phyloP scores from a whole-genome alignment of 2,888 invertebrate genomes.

The Nesidiocoris tenuis region DNA sequence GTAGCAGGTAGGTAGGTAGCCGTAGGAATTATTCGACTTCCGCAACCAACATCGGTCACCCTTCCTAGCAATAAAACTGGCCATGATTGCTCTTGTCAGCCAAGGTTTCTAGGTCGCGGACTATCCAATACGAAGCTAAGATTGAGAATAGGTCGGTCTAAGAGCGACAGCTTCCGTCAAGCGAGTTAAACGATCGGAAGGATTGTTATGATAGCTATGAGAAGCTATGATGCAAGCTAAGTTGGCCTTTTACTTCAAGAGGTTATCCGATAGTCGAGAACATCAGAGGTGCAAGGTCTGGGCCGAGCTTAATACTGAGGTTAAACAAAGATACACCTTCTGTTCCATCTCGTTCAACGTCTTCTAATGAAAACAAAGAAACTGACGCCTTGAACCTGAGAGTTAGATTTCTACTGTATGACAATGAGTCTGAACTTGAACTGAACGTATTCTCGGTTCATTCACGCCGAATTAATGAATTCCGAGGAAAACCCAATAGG shows the following conservation, averaged over 20 bases:
- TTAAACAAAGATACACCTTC: not conserved
- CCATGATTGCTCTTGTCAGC: not conserved
- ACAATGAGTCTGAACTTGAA: too few species aligned
- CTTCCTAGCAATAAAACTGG: too few species aligned
- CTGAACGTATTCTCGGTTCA: too few species aligned
- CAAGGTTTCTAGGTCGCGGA: not conserved
- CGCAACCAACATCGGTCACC: too few species aligned
- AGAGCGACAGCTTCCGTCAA: not conserved
- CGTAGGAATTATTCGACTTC: too few species aligned
- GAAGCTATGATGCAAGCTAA: not conserved
- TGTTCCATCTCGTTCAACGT: not conserved
- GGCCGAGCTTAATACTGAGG: not conserved
- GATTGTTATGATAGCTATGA: not conserved
- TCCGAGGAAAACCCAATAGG: too few species aligned
- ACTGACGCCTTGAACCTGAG: too few species aligned
- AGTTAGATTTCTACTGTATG: too few species aligned
- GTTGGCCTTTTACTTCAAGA: too few species aligned
- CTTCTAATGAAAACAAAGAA: not conserved
- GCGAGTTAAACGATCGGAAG: not conserved
- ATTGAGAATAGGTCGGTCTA: not conserved
- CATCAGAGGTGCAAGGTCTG: not conserved
- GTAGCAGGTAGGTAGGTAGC: too few species aligned
- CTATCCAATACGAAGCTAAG: not conserved
- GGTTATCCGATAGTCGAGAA: not conserved
- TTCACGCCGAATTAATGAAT: too few species aligned